Evolutionary conservation across 1,140 invertebrate species (phyloP).

Genomic region (Apis dorsata): DNA sequence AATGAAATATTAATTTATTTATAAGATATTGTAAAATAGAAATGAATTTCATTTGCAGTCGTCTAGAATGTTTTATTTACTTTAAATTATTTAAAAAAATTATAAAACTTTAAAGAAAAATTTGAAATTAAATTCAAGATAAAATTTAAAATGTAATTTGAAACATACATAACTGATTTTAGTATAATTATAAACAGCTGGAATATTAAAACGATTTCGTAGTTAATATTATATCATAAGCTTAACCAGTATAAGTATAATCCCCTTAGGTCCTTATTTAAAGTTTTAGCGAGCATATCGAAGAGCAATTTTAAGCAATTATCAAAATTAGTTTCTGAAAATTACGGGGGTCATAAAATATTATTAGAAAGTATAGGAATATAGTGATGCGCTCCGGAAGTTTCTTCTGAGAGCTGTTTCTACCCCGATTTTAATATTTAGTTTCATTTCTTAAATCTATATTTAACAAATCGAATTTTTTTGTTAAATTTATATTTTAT

Average conservation of each 20-base stretch:
- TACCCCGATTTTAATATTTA: background rate
- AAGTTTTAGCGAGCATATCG: background rate
- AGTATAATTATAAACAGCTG: background rate
- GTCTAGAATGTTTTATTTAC: too few species aligned
- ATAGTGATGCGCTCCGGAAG: background rate
- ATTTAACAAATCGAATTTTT: background rate
- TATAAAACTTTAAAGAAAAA: too few species aligned
- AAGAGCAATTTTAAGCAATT: background rate
- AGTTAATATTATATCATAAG: slow-evolving; percentile 6
- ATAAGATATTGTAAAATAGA: too few species aligned
- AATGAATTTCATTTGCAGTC: too few species aligned
- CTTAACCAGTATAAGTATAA: background rate
- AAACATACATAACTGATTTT: background rate
- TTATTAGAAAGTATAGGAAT: background rate
- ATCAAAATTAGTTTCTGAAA: slow-evolving; percentile 7
- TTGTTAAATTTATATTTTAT: background rate
- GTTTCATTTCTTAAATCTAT: too few species aligned
- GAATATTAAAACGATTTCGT: background rate
- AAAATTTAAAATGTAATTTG: background rate
- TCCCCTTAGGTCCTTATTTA: background rate
- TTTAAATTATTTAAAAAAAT: too few species aligned
- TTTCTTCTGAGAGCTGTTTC: too few species aligned
- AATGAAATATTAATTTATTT: too few species aligned
- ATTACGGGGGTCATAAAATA: slow-evolving; percentile 13
- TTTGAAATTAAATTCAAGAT: too few species aligned